phyloP scores from a whole-genome alignment of 2,888 invertebrate genomes.

The Diaphora mendica region DNA sequence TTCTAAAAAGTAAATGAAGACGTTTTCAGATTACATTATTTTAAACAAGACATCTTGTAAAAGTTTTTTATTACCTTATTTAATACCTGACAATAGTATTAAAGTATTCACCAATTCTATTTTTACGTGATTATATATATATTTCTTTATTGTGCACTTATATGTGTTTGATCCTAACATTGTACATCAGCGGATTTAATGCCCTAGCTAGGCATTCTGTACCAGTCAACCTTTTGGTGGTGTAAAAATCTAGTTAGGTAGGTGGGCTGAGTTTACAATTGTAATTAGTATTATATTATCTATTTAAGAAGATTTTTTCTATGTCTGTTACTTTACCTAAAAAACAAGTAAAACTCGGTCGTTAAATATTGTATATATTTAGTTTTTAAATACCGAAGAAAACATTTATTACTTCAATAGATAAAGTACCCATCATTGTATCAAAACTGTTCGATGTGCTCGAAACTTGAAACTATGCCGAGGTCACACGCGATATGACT shows the following conservation, averaged over 20 bases:
- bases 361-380: neutral
- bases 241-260: too few relatives aligned
- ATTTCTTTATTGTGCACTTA: too few relatives aligned
- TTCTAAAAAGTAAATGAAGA: neutral
- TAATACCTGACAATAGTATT: neutral
- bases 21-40: too few relatives aligned
- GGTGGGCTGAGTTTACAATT: too few relatives aligned
- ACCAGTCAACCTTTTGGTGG: too few relatives aligned
- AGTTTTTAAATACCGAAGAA: conserved; percentile 24
- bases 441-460: conserved; percentile 60
- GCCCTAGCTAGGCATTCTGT: too few relatives aligned
- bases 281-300: neutral
- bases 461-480: conserved; percentile 64
- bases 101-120: neutral
- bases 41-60: too few relatives aligned
- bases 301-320: neutral
- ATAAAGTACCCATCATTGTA: conserved; percentile 63
- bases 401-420: conserved; percentile 56
- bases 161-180: too few relatives aligned
- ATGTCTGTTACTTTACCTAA: neutral
- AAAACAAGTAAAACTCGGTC: neutral
- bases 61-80: neutral
- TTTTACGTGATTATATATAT: neutral
- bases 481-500: conserved; percentile 75
- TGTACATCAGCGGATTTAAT: too few relatives aligned